A percentile compares a stretch with the other conserved stretches of the same genome.
Conservation (phyloP, 2,797 vertebrate genomes). For the Catamblyrhynchus diadema region DNA sequence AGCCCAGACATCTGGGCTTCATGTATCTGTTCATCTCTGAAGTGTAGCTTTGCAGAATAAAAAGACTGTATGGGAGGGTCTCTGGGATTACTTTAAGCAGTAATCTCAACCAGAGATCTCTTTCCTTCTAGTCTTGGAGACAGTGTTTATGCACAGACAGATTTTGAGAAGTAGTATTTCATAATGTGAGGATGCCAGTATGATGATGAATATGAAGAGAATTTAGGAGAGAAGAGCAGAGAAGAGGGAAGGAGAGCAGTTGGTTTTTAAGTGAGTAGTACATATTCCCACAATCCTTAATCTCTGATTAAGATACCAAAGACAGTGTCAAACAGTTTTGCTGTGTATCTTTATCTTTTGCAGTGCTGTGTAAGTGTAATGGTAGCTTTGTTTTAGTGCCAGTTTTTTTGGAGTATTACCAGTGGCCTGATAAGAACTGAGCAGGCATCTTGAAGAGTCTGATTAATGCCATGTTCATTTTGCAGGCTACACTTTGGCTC, state of each 20-base stretch:
- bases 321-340: neutral
- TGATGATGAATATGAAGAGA: neutral
- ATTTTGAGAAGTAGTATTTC: neutral
- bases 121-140: neutral
- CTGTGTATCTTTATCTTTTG: neutral
- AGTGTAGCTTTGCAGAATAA: neutral
- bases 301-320: neutral
- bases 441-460: neutral
- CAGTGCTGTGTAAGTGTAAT: neutral
- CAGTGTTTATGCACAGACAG: neutral
- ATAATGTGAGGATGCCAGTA: neutral
- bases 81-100: neutral
- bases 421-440: neutral
- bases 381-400: neutral
- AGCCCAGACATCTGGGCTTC: neutral
- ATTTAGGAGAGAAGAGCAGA: neutral
- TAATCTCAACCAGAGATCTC: neutral
- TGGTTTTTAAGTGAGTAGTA: neutral
- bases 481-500: constrained; percentile 85
- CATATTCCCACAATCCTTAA: neutral
- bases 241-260: neutral
- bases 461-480: neutral
- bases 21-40: neutral
- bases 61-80: neutral
- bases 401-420: neutral